These are phyloP conservation scores for Urosaurus nigricauda DNA, from an alignment of 2,797 vertebrate species.

Conservation along the genomic window DNA sequence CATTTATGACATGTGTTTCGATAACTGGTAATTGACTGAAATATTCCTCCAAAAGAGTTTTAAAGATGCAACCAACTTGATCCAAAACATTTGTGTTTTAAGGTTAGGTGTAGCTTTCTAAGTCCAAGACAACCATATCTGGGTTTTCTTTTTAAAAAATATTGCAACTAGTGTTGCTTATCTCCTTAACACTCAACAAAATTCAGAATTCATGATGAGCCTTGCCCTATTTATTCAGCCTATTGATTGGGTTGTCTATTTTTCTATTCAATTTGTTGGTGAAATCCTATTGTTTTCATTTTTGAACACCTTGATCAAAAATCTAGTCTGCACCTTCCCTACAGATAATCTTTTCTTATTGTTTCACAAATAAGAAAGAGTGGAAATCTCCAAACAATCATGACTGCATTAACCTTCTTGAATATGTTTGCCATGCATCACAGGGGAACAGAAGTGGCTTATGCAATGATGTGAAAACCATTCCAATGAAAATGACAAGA, in stretches of 20 bases:
- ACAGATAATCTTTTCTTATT: not conserved
- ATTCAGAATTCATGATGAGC: not conserved
- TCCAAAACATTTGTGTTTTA: constrained; percentile 59
- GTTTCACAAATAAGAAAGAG: not conserved
- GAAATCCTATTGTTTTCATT: not conserved
- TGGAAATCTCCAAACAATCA: not conserved
- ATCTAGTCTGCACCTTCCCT: not conserved
- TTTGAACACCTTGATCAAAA: constrained; percentile 1
- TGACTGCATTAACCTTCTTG: not conserved
- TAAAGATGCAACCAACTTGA: constrained; percentile 53
- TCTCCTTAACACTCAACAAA: not conserved
- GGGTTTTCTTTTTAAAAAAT: not conserved
- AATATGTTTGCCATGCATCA: constrained; percentile 1
- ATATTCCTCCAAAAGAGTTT: constrained; percentile 64
- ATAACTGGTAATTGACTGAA: constrained; percentile 60
- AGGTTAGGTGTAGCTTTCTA: constrained; percentile 24
- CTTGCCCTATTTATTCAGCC: not conserved
- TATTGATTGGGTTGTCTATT: not conserved
- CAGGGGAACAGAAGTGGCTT: not conserved
- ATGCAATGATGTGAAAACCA: not conserved
- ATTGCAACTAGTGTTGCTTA: not conserved
- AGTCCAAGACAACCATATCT: too few species aligned
- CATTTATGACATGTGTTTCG: constrained; percentile 57
- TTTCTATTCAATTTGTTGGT: not conserved
- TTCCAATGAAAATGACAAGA: constrained; percentile 1